Evolutionary conservation across 2,888 invertebrate species (phyloP), one percentile per base, ranked within the genome.

Genomic region (Merodon equestris): DNA sequence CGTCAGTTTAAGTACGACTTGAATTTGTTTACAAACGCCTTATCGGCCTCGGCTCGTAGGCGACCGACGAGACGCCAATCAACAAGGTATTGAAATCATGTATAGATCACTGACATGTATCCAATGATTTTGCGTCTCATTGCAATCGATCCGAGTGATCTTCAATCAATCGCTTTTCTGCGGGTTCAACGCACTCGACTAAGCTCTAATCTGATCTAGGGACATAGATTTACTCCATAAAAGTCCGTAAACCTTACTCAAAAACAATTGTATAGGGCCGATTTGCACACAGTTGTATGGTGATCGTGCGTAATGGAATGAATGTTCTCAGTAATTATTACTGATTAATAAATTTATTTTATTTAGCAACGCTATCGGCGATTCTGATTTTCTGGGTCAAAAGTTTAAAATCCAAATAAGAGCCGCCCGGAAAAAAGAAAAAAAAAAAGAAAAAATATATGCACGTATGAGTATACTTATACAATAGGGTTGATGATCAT

Each of bases 381-480:
- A 50, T 17, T 50, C 44, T 47, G 18, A 44, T 44, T 68, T 64
- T 79, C 58, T 64, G 60, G 79, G 79, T 74, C 70, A 74, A 70
- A 60, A 70, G 79, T 74, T 60, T 48, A 64, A 60, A 60, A 58
- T 57, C 17, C 54, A 64, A 36, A 27, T 27, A 7, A 2, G 3
- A 27, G 2, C 27, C 27, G 2, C 27, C 3, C 7, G 27, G 27
- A 27, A 7, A 27, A 7, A 4, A 27, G 7, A 27, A 27, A 27
- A n/a, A n/a, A n/a, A n/a, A n/a, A n/a, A n/a, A n/a, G n/a, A n/a
- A n/a, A n/a, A n/a, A n/a, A n/a, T n/a, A n/a, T n/a, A n/a, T n/a
- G n/a, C n/a, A n/a, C n/a, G n/a, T n/a, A n/a, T n/a, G n/a, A n/a
- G n/a, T n/a, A n/a, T n/a, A n/a, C n/a, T n/a, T n/a, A n/a, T n/a